Percentiles rank a stretch among this genome's conserved stretches.
Evolutionary conservation across 2,797 vertebrate genomes (phyloP).

Genomic region (Holocentrus rufus): DNA sequence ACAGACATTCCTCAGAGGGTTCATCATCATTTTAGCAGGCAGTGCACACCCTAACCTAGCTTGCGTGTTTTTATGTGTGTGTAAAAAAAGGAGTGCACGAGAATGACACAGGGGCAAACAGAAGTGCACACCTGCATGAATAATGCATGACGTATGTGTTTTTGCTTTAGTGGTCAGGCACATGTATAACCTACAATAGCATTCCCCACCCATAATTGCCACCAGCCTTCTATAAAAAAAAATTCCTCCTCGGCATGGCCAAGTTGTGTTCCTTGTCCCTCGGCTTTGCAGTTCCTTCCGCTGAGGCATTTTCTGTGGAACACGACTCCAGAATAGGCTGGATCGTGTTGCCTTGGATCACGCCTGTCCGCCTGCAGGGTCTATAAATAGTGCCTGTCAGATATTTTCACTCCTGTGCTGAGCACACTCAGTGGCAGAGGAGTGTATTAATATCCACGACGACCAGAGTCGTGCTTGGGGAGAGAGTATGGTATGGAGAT

Average conservation of each 20-base stretch:
- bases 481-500: constrained; percentile 55
- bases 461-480: constrained; percentile 74
- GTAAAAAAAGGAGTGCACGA: constrained; percentile 12
- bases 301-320: constrained; percentile 65
- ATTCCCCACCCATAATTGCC: constrained; percentile 51
- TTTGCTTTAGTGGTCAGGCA: constrained; percentile 50
- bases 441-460: constrained; percentile 83
- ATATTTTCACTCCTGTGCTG: constrained; percentile 81
- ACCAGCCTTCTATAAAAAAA: constrained; percentile 55
- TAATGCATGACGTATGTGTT: constrained; percentile 64
- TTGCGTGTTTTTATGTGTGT: constrained; percentile 1
- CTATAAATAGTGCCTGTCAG: constrained; percentile 85
- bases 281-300: constrained; percentile 49
- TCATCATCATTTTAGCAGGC: constrained; percentile 44
- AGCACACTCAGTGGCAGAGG: constrained; percentile 71
- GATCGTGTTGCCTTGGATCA: constrained; percentile 78
- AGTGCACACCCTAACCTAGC: not conserved
- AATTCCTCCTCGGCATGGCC: constrained; percentile 25
- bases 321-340: constrained; percentile 72
- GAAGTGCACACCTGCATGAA: constrained; percentile 66
- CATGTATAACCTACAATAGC: constrained; percentile 40
- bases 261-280: constrained; percentile 56
- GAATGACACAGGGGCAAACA: constrained; percentile 23
- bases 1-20: constrained; percentile 43
- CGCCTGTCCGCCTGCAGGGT: constrained; percentile 74